Percentiles rank a stretch among this genome's conserved stretches.
phyloP scores from a whole-genome alignment of 2,888 invertebrate species.

The Herminia tarsipennalis region DNA sequence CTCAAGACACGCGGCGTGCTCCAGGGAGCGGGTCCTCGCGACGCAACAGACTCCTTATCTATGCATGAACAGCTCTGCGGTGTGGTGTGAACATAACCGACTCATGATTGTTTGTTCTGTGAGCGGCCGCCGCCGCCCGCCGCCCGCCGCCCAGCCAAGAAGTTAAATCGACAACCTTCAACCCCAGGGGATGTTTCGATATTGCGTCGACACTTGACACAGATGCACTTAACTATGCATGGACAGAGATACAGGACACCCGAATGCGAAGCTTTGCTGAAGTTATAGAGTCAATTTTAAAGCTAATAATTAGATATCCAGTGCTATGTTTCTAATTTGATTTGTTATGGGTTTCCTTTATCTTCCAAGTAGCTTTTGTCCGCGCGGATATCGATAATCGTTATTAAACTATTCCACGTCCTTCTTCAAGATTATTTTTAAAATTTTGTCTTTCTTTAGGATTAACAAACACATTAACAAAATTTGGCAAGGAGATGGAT shows the following conservation, averaged over 20 bases:
- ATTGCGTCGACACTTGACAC: conserved; percentile 79
- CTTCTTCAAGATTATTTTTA: no score
- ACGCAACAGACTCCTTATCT: conserved; percentile 63
- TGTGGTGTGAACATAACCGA: conserved; percentile 43
- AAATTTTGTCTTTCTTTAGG: no score
- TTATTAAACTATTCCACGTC: no score
- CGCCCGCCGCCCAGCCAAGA: conserved; percentile 54
- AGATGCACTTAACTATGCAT: conserved; percentile 82
- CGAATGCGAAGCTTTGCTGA: conserved; percentile 66
- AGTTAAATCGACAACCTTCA: conserved; percentile 64
- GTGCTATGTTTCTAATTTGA: no score
- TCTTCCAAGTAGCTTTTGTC: no score
- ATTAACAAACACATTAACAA: no score
- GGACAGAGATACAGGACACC: conserved; percentile 72
- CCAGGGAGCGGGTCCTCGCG: conserved; percentile 54
- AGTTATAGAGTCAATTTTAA: conserved; percentile 68
- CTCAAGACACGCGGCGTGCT: conserved; percentile 59
- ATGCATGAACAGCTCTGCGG: conserved; percentile 64
- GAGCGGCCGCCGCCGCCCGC: conserved; percentile 7
- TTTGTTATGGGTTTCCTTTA: no score
- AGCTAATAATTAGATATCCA: conserved; percentile 53
- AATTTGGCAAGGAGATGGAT: no score
- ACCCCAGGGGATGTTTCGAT: conserved; percentile 63
- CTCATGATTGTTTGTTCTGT: conserved; percentile 50
- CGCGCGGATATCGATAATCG: no score